Evolutionary conservation across 2,797 vertebrate species (phyloP).

Genomic region (Masticophis lateralis): DNA sequence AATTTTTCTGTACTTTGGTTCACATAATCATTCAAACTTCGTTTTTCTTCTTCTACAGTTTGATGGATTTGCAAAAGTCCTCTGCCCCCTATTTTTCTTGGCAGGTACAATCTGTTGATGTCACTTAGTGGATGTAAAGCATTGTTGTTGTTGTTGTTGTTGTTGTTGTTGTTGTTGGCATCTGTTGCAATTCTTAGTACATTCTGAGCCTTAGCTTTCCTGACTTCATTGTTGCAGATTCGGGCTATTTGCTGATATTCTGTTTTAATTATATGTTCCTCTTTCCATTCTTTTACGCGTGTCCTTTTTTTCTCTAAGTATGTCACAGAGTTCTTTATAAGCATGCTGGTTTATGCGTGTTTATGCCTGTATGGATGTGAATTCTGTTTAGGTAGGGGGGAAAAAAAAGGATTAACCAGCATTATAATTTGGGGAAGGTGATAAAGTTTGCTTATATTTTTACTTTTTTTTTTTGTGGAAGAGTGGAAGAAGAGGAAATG

Average conservation of each 20-base stretch:
- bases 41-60: no score
- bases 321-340: background rate
- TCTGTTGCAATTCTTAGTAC: background rate
- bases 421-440: background rate
- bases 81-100: no score
- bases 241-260: background rate
- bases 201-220: background rate
- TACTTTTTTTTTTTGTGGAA: no score
- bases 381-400: background rate
- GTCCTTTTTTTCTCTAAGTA: background rate
- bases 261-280: background rate
- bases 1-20: no score
- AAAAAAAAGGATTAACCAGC: background rate
- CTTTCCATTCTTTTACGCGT: background rate
- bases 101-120: no score
- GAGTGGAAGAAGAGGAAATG: slow-evolving; percentile 15
- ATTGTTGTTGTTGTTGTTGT: no score
- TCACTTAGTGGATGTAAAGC: no score
- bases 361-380: background rate
- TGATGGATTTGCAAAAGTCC: no score
- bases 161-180: no score
- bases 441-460: background rate
- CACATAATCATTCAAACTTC: no score
- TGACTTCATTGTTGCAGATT: background rate
- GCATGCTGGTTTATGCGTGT: background rate